These are phyloP conservation scores for Volucella bombylans DNA, from an alignment of 2,888 invertebrate genomes.

Conservation along the genomic window DNA sequence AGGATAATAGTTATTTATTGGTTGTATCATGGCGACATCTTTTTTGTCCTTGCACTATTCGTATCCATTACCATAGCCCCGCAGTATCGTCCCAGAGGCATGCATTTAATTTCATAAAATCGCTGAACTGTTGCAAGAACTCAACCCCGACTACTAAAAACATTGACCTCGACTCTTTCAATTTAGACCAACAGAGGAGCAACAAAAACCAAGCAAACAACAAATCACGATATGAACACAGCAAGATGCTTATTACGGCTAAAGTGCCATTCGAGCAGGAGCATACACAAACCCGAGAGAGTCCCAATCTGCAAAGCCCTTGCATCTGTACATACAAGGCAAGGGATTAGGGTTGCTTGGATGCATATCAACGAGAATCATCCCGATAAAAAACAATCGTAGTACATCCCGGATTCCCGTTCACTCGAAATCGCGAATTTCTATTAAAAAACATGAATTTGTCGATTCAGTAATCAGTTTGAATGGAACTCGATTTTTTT, in stretches of 20 bases:
- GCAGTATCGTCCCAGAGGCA: background rate
- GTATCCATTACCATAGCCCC: conserved; percentile 16
- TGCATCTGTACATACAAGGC: conserved; percentile 63
- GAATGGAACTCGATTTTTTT: conserved; percentile 44
- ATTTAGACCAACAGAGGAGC: conserved; percentile 21
- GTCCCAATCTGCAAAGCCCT: conserved; percentile 38
- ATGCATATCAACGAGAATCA: conserved; percentile 49
- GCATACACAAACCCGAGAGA: background rate
- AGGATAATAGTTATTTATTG: conserved; percentile 61
- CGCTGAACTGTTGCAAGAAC: conserved; percentile 51
- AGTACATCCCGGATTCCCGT: conserved; percentile 22
- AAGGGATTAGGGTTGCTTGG: conserved; percentile 54
- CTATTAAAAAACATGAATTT: conserved; percentile 69
- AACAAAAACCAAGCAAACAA: conserved; percentile 21
- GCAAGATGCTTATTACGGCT: conserved; percentile 64
- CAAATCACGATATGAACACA: conserved; percentile 56
- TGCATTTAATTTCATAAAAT: conserved; percentile 60
- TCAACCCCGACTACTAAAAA: conserved; percentile 45
- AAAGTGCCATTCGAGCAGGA: conserved; percentile 38
- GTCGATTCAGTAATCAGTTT: conserved; percentile 71
- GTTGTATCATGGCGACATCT: conserved; percentile 61
- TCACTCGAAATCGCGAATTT: conserved; percentile 53
- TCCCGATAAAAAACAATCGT: conserved; percentile 26
- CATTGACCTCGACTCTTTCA: conserved; percentile 61
- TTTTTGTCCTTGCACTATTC: conserved; percentile 28